phyloP scores from a whole-genome alignment of 2,797 vertebrate genomes.

The Sebastes taczanowskii region DNA sequence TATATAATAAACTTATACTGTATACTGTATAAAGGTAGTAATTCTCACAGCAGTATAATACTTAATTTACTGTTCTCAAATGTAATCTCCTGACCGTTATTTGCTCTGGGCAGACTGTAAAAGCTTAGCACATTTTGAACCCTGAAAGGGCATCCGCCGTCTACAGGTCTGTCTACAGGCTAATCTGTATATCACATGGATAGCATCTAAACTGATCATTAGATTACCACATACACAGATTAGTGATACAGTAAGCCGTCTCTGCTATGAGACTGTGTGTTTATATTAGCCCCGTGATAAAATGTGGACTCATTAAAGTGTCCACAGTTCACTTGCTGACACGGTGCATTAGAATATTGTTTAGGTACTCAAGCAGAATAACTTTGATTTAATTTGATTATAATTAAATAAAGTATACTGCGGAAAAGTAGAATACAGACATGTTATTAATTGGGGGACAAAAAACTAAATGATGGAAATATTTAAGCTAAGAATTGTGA shows the following conservation, averaged over 20 bases:
- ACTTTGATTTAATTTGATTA: not conserved
- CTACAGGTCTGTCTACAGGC: constrained; percentile 34
- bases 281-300: not conserved
- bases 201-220: constrained; percentile 63
- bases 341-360: not conserved
- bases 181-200: constrained; percentile 68
- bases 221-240: constrained; percentile 68
- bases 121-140: constrained; percentile 18
- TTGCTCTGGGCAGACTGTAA: not conserved
- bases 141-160: constrained; percentile 34
- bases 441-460: not conserved
- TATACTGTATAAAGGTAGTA: not conserved
- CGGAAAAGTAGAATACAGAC: not conserved
- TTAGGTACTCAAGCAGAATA: not conserved
- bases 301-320: not conserved
- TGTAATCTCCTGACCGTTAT: not conserved
- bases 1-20: not conserved
- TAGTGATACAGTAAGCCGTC: constrained; percentile 50
- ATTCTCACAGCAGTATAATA: not conserved
- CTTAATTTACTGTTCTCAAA: not conserved
- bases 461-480: not conserved
- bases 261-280: not conserved
- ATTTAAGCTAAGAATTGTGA: not conserved
- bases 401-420: not conserved
- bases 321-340: constrained; percentile 3